Evolutionary conservation across 1,140 invertebrate species (phyloP), one percentile per base, ranked within the genome.

Genomic region (Cydia fagiglandana): DNA sequence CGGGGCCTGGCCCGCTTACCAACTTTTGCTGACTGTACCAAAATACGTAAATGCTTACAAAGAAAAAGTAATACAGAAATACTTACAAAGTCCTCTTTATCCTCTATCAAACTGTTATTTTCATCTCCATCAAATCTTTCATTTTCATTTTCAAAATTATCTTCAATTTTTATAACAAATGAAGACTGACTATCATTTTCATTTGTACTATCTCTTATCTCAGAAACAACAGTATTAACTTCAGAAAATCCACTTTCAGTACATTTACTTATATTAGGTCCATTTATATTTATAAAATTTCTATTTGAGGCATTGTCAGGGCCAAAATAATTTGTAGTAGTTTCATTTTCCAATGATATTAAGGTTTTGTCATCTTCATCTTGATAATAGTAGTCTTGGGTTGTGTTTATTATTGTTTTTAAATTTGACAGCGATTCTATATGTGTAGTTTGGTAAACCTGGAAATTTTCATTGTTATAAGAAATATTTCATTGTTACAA

Each of bases 401-500:
- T 0, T 70, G 66, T 45, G 1, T 70, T 70, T 4, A 17, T 17
- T 3, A 45, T 20, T 17, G 66, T 70, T 10, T 17, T 70, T 6
- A 70, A 70, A 10, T 38, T 38, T 45, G 66, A 70, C 15, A 70
- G 34, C 10, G 66, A 45, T 10, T 13, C n/a, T 6, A 70, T 70
- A 7, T 17, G 66, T 15, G 66, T 41, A 12, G 34, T 70, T 70
- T 38, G 34, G n/a, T 15, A 41, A 17, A 38, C 66, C 66, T 70
- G 66, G 0, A 70, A 70, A 70, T 17, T n/a, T n/a, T n/a, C n/a
- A n/a, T n/a, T n/a, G n/a, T n/a, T n/a, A n/a, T n/a, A n/a, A n/a
- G n/a, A 92, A 92, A 92, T 92, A 91, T 91, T 91, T 92, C 88
- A 92, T 86, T 92, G 91, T 92, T 92, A 92, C 89, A 92, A 91